phyloP scores from a whole-genome alignment of 2,113 vertebrate species.

The Phalacrocorax carbo region DNA sequence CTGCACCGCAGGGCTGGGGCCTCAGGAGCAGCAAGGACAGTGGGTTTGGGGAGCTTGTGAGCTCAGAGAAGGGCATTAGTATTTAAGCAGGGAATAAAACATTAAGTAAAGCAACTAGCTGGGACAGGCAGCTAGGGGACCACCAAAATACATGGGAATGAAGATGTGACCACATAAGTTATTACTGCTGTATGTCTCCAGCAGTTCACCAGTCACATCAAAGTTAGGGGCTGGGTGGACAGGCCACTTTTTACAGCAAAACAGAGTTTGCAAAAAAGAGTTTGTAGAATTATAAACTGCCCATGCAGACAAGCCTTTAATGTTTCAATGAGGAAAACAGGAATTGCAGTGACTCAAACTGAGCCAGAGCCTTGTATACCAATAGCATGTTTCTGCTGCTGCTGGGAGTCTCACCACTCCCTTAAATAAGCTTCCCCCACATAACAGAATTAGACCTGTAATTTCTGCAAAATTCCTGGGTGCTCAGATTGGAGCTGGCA shows the following conservation, averaged over 20 bases:
- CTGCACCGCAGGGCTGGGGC: not conserved
- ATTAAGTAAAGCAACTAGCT: not conserved
- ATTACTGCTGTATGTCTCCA: not conserved
- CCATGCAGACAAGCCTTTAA: not conserved
- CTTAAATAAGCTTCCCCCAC: not conserved
- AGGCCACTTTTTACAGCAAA: not conserved
- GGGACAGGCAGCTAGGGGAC: not conserved
- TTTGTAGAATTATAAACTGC: not conserved
- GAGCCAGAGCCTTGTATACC: not conserved
- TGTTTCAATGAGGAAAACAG: not conserved
- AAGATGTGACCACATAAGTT: not conserved
- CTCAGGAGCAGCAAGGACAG: rapidly evolving
- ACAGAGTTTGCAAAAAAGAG: not conserved
- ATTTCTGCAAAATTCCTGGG: not conserved
- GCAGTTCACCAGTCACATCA: not conserved
- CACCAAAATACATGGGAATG: not conserved
- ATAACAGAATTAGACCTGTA: not conserved
- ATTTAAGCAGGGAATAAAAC: not conserved
- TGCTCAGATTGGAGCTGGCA: not conserved
- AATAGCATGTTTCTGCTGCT: not conserved
- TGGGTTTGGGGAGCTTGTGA: not conserved
- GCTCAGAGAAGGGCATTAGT: not conserved
- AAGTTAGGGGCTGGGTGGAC: not conserved
- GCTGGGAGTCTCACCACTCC: not conserved
- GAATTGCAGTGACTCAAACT: not conserved